Evolutionary conservation across 1,140 invertebrate genomes (phyloP).

Genomic region (Magallana angulata): DNA sequence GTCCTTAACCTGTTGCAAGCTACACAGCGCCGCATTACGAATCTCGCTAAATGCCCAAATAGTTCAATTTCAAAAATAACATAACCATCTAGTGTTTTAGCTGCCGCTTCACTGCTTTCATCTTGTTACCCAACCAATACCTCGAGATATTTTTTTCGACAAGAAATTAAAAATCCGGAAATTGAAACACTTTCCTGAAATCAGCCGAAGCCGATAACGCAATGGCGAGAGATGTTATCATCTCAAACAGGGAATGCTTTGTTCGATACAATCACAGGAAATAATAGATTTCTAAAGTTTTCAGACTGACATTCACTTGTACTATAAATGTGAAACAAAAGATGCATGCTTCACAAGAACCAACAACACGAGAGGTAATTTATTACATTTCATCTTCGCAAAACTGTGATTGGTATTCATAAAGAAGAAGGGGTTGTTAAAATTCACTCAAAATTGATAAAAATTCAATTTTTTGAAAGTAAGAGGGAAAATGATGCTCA

Average conservation of each 20-base stretch:
- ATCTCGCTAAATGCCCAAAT: not conserved
- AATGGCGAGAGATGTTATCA: constrained; percentile 23
- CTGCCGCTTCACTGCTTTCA: not conserved
- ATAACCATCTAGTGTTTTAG: not conserved
- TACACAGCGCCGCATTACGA: too few species aligned
- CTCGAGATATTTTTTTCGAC: not conserved
- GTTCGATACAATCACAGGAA: constrained; percentile 30
- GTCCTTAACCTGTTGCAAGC: too few species aligned
- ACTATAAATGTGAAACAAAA: not conserved
- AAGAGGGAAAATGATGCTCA: too few species aligned
- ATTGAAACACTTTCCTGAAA: constrained; percentile 31
- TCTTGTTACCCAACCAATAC: not conserved
- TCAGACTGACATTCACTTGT: not conserved
- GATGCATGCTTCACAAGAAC: not conserved
- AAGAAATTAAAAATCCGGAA: constrained; percentile 36
- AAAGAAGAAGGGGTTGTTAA: too few species aligned
- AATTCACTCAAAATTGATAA: too few species aligned
- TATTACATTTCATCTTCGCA: too few species aligned
- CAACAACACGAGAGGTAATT: too few species aligned
- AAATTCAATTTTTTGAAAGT: too few species aligned
- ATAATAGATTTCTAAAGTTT: constrained; percentile 10
- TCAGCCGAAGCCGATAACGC: constrained; percentile 9
- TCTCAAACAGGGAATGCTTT: not conserved
- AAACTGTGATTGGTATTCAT: too few species aligned
- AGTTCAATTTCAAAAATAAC: not conserved